A percentile compares a stretch with the other conserved stretches of the same genome.
phyloP scores from a whole-genome alignment of 2,888 invertebrate genomes.

The Vesta saturnalis region DNA sequence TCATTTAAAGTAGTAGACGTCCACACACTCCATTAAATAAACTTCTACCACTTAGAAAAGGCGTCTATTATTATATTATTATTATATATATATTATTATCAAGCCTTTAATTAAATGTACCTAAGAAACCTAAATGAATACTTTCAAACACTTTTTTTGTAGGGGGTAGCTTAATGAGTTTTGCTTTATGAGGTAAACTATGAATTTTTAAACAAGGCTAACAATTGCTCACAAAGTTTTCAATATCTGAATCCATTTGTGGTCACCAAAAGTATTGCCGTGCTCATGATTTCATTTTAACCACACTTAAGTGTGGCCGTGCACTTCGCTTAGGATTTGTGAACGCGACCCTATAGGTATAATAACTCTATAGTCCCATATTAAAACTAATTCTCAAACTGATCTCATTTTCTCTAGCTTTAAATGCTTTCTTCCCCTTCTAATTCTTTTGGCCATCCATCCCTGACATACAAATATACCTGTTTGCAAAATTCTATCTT shows the following conservation, averaged over 20 bases:
- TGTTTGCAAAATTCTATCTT: background rate
- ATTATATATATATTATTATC: slow-evolving; percentile 47
- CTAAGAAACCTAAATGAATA: slow-evolving; percentile 60
- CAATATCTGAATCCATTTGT: slow-evolving; percentile 47
- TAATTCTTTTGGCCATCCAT: background rate
- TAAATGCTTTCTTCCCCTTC: too few relatives aligned
- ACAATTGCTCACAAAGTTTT: slow-evolving; percentile 44
- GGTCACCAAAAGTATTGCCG: slow-evolving; percentile 49
- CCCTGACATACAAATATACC: background rate
- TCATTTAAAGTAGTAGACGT: too few relatives aligned
- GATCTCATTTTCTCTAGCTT: background rate
- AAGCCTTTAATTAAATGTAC: slow-evolving; percentile 52
- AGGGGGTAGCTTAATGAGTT: slow-evolving; percentile 42
- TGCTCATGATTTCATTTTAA: slow-evolving; percentile 47
- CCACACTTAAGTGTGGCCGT: slow-evolving; percentile 36
- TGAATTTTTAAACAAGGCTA: slow-evolving; percentile 40
- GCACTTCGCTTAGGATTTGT: slow-evolving; percentile 28
- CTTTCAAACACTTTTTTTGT: slow-evolving; percentile 53
- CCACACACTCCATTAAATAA: too few relatives aligned
- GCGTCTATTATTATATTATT: slow-evolving; percentile 59
- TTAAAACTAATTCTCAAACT: background rate
- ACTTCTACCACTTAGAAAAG: slow-evolving; percentile 60
- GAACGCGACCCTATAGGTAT: slow-evolving; percentile 14
- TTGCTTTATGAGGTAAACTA: slow-evolving; percentile 47
- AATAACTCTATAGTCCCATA: slow-evolving; percentile 30